Conservation (phyloP, 2,888 invertebrate species). For the Cynaeus angustus region DNA sequence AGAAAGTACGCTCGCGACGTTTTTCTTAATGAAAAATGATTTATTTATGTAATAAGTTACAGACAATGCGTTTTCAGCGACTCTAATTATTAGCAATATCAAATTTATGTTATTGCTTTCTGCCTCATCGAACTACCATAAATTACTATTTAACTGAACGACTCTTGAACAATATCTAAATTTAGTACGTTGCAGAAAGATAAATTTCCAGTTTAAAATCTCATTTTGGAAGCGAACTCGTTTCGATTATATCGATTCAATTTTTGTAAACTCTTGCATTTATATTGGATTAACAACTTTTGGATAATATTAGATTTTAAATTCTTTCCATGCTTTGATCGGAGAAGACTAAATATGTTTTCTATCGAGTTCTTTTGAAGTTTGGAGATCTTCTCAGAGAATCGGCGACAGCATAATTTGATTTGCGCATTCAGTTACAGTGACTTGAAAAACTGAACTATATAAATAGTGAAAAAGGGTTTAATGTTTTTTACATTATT, state of each 20-base stretch:
- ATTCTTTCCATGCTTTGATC: neutral
- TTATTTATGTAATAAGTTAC: constrained; percentile 8
- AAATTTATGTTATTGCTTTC: neutral
- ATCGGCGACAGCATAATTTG: neutral
- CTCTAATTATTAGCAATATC: too few species aligned
- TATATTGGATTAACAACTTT: constrained; percentile 13
- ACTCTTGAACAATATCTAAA: too few species aligned
- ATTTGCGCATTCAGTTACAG: neutral
- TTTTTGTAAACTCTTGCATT: neutral
- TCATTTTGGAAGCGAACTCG: neutral
- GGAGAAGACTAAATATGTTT: neutral
- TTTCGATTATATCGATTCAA: neutral
- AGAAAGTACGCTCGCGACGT: neutral
- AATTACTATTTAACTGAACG: too few species aligned
- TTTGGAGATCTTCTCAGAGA: neutral
- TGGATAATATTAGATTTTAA: neutral
- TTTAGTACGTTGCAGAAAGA: too few species aligned
- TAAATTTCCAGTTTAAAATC: too few species aligned
- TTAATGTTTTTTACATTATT: too few species aligned
- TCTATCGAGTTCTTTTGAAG: neutral
- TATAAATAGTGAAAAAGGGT: too few species aligned
- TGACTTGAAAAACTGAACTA: too few species aligned
- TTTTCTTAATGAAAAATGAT: constrained; percentile 7
- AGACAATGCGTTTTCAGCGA: neutral
- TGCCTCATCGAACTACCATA: too few species aligned